phyloP scores from a whole-genome alignment of 2,888 invertebrate species.

The Caenorhabditis doughertyi region DNA sequence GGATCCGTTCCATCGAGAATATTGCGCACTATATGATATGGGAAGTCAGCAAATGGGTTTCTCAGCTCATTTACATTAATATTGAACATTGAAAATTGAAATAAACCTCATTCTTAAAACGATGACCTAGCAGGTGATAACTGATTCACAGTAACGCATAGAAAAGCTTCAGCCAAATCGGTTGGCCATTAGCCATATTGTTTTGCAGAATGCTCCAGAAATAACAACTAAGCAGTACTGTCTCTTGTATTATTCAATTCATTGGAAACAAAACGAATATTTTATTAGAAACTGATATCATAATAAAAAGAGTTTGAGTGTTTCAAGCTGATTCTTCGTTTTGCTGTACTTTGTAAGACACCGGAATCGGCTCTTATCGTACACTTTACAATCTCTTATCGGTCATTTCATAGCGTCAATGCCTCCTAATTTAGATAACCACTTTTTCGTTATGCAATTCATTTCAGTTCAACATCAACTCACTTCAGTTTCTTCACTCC shows the following conservation, averaged over 20 bases:
- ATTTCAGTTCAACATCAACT: conserved; percentile 55
- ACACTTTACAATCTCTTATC: conserved; percentile 32
- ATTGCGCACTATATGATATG: conserved; percentile 29
- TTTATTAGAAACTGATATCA: conserved; percentile 12
- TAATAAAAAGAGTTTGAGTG: not conserved
- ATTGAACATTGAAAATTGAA: not conserved
- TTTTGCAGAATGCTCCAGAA: too few species aligned
- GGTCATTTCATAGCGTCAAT: conserved; percentile 30
- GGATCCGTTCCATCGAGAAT: conserved; percentile 23
- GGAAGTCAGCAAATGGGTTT: conserved; percentile 29
- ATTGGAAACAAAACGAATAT: not conserved
- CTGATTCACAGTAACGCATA: too few species aligned
- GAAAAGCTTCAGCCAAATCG: too few species aligned
- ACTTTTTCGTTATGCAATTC: conserved; percentile 37
- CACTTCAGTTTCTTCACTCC: conserved; percentile 1
- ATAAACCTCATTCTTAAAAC: not conserved
- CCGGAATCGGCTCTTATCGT: conserved; percentile 46
- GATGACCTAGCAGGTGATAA: too few species aligned
- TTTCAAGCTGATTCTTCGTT: conserved; percentile 14
- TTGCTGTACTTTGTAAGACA: conserved; percentile 38
- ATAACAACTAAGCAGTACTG: too few species aligned
- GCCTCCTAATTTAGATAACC: conserved; percentile 39
- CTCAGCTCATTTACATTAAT: conserved; percentile 7
- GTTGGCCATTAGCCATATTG: too few species aligned
- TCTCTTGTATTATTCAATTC: too few species aligned